A percentile compares a stretch with the other conserved stretches of the same genome.
Conservation (phyloP, 2,888 invertebrate species). For the Baronia brevicornis region DNA sequence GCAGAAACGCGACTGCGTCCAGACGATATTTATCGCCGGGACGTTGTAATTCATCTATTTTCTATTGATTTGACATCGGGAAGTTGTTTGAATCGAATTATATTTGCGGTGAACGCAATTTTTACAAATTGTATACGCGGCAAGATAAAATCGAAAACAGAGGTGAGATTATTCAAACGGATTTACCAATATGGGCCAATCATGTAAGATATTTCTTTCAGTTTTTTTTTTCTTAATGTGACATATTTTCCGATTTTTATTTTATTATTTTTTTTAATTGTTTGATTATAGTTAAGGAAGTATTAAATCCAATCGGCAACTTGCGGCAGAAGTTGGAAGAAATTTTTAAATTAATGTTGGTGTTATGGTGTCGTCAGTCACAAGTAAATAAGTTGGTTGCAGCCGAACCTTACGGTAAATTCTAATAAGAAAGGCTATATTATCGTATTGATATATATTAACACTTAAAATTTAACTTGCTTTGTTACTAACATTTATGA, state of each 20-base stretch:
- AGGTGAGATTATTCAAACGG: slow-evolving; percentile 22
- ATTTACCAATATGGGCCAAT: slow-evolving; percentile 44
- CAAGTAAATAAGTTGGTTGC: slow-evolving; percentile 80
- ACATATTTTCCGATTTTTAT: slow-evolving; percentile 5
- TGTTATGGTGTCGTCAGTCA: slow-evolving; percentile 87
- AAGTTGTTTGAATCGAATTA: slow-evolving; percentile 29
- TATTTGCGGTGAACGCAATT: slow-evolving; percentile 38
- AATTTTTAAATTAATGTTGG: slow-evolving; percentile 86
- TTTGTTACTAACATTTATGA: no score
- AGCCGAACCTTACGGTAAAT: slow-evolving; percentile 74
- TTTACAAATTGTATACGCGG: slow-evolving; percentile 30
- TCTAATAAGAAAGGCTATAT: neutral
- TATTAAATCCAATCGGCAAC: slow-evolving; percentile 51
- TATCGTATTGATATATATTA: no score
- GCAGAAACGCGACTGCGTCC: slow-evolving; percentile 54
- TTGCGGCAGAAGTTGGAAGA: slow-evolving; percentile 81
- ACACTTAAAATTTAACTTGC: no score
- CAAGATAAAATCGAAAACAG: slow-evolving; percentile 27
- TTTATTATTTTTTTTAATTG: slow-evolving; percentile 17
- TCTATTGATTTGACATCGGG: slow-evolving; percentile 52
- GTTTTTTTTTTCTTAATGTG: slow-evolving; percentile 9
- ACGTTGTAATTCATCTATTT: slow-evolving; percentile 35
- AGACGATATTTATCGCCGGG: slow-evolving; percentile 50
- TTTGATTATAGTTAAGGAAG: slow-evolving; percentile 55
- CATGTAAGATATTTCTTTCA: slow-evolving; percentile 42